Evolutionary conservation across 2,113 vertebrate species (phyloP).

Genomic region (Meleagris gallopavo): DNA sequence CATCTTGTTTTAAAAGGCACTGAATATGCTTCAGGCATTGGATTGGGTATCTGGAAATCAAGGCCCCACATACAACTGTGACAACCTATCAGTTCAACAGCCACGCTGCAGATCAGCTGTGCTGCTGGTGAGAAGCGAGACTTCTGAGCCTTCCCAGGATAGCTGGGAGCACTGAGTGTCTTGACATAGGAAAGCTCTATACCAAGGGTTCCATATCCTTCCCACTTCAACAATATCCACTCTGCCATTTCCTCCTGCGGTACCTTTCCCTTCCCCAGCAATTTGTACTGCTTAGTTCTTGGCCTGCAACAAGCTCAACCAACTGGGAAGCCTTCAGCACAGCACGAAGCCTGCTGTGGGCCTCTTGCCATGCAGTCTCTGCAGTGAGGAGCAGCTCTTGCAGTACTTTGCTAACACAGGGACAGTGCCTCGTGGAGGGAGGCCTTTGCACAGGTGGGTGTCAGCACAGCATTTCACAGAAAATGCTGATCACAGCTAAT

Average conservation of each 20-base stretch:
- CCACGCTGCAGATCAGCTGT: background rate
- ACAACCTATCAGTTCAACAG: background rate
- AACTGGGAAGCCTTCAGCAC: background rate
- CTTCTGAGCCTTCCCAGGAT: fast-evolving
- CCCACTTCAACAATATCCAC: fast-evolving
- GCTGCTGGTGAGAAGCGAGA: fast-evolving
- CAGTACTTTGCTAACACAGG: fast-evolving
- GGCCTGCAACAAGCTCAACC: background rate
- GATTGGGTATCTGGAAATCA: background rate
- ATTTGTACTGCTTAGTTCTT: background rate
- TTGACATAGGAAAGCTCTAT: fast-evolving
- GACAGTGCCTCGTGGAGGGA: background rate
- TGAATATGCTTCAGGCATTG: background rate
- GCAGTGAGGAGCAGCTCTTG: background rate
- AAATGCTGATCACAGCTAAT: background rate
- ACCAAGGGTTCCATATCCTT: background rate
- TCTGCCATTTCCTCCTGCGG: background rate
- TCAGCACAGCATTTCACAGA: fast-evolving
- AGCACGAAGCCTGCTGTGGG: fast-evolving
- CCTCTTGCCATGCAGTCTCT: background rate
- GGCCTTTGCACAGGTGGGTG: background rate
- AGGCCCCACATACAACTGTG: background rate
- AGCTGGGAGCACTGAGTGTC: fast-evolving
- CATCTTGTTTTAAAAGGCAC: background rate
- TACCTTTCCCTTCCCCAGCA: background rate